Percentiles rank a stretch among this genome's conserved stretches.
These are phyloP conservation scores for Sphenopsis melanotis DNA, from an alignment of 2,797 vertebrate species.

Conservation along the genomic window DNA sequence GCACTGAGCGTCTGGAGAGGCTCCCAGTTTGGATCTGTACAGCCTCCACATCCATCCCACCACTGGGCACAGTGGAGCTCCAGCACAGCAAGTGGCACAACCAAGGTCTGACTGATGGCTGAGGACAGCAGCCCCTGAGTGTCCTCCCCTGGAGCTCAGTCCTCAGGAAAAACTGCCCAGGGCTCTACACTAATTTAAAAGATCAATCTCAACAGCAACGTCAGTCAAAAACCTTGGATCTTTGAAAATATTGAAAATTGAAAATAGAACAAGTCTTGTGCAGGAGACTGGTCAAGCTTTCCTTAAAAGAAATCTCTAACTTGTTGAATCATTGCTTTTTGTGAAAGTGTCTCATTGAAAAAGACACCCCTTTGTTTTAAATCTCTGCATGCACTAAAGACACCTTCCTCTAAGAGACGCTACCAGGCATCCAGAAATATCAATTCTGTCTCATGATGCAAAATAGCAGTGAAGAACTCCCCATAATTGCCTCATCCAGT, in stretches of 20 bases:
- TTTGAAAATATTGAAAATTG: no score
- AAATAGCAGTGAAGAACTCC: not conserved
- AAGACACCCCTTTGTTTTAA: not conserved
- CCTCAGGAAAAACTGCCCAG: not conserved
- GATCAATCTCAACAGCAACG: not conserved
- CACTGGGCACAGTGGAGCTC: not conserved
- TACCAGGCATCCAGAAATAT: not conserved
- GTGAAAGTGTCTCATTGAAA: not conserved
- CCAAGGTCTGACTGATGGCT: not conserved
- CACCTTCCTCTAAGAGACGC: not conserved
- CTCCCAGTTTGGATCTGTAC: not conserved
- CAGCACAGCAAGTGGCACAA: not conserved
- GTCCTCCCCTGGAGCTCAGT: not conserved
- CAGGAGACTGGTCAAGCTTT: not conserved
- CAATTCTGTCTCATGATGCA: not conserved
- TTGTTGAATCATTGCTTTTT: not conserved
- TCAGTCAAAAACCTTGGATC: not conserved
- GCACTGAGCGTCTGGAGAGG: rapidly evolving
- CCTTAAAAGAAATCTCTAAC: not conserved
- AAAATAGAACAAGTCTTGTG: not conserved
- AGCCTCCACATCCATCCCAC: not conserved
- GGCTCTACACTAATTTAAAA: not conserved
- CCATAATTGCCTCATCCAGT: not conserved
- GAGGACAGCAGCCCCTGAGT: not conserved
- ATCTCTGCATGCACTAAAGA: not conserved